phyloP scores from a whole-genome alignment of 2,888 invertebrate species.

The Cryptus viduatorius region DNA sequence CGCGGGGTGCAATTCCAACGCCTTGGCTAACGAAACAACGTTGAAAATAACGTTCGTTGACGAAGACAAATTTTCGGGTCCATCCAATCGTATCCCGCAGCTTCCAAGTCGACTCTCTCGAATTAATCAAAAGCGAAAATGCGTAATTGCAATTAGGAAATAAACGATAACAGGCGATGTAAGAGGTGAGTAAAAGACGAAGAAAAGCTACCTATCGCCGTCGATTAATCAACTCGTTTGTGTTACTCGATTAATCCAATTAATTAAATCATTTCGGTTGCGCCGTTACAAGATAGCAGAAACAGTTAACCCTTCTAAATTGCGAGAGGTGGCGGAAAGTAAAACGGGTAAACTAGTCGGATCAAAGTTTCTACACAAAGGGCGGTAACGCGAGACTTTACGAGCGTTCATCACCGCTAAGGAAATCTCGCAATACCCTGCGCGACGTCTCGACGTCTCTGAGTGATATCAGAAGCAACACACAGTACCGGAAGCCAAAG shows the following conservation, averaged over 20 bases:
- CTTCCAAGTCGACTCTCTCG: constrained; percentile 3
- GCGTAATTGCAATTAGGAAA: constrained; percentile 42
- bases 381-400: constrained; percentile 78
- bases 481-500: constrained; percentile 22
- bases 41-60: constrained; percentile 36
- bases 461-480: constrained; percentile 39
- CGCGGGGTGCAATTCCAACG: constrained; percentile 55
- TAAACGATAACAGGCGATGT: neutral
- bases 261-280: neutral
- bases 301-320: constrained; percentile 1
- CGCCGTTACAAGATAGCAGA: neutral
- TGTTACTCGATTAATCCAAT: neutral
- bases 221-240: neutral
- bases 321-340: neutral
- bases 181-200: neutral
- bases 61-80: constrained; percentile 52
- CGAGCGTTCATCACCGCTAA: constrained; percentile 19
- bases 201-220: neutral
- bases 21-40: neutral
- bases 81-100: constrained; percentile 19
- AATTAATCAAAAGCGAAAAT: constrained; percentile 47
- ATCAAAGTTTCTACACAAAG: constrained; percentile 79
- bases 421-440: constrained; percentile 77
- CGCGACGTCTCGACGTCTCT: neutral
- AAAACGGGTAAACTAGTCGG: constrained; percentile 75